These are phyloP conservation scores for Eutrigla gurnardus DNA, from an alignment of 2,797 vertebrate species.

Conservation along the genomic window DNA sequence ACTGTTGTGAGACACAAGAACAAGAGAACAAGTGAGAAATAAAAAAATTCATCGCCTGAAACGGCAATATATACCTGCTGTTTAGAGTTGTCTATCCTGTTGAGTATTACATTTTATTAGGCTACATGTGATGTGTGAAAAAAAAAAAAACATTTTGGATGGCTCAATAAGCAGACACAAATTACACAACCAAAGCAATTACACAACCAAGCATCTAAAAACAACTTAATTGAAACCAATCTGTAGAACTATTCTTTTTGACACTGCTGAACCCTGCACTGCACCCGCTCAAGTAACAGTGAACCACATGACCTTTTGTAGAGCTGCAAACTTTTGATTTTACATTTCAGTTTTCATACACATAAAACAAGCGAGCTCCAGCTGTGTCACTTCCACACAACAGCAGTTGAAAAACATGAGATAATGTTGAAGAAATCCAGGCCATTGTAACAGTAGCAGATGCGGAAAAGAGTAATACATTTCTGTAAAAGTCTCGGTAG, in stretches of 20 bases:
- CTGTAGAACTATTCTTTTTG: neutral
- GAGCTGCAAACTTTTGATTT: neutral
- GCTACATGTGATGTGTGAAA: neutral
- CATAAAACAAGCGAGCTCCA: neutral
- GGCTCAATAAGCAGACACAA: neutral
- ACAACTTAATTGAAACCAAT: neutral
- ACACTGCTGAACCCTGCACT: no score
- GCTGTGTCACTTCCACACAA: no score
- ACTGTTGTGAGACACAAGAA: constrained; percentile 54
- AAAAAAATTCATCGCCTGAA: constrained; percentile 46
- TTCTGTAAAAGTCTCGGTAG: no score
- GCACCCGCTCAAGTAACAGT: neutral
- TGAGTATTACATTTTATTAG: neutral
- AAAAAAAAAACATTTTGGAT: neutral
- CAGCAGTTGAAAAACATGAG: no score
- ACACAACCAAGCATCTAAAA: neutral
- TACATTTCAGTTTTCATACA: neutral
- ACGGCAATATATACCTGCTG: constrained; percentile 34
- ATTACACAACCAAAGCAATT: no score
- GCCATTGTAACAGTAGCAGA: no score
- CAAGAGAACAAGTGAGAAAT: constrained; percentile 42
- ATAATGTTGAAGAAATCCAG: no score
- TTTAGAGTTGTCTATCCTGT: constrained; percentile 24
- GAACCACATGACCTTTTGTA: neutral
- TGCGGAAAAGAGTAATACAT: no score